A percentile compares a stretch with the other conserved stretches of the same genome.
Evolutionary conservation across 2,113 vertebrate genomes (phyloP).

Genomic region (Xenopus tropicalis): DNA sequence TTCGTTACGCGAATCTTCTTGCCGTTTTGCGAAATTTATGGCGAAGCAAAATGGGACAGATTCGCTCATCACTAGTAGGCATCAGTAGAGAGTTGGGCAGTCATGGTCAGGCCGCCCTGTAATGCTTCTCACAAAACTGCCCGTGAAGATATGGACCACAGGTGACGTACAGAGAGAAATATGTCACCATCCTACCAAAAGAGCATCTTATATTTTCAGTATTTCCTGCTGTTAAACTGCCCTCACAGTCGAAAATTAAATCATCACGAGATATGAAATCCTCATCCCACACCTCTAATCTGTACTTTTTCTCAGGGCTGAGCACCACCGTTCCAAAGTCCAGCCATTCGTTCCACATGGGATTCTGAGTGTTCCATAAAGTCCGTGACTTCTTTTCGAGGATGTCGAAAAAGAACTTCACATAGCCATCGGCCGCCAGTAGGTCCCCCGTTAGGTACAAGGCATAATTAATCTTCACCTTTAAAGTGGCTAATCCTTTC

Average conservation of each 20-base stretch:
- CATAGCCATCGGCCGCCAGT: slow-evolving; percentile 65
- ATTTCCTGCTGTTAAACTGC: too few species aligned
- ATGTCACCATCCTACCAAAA: too few species aligned
- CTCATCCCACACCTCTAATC: slow-evolving; percentile 77
- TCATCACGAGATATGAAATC: slow-evolving; percentile 67
- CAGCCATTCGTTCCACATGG: slow-evolving; percentile 56
- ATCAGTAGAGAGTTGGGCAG: too few species aligned
- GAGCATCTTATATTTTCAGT: too few species aligned
- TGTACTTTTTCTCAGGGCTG: slow-evolving; percentile 20
- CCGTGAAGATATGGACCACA: too few species aligned
- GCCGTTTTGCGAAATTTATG: too few species aligned
- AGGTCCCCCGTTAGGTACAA: slow-evolving; percentile 65
- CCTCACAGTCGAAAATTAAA: slow-evolving; percentile 56
- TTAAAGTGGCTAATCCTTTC: slow-evolving; percentile 63
- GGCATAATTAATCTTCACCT: slow-evolving; percentile 56
- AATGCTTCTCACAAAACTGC: too few species aligned
- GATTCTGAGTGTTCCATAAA: slow-evolving; percentile 66
- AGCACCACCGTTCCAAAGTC: slow-evolving; percentile 59
- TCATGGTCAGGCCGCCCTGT: too few species aligned
- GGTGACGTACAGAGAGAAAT: too few species aligned
- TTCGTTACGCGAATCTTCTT: too few species aligned
- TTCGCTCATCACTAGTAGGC: too few species aligned
- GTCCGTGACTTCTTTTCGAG: slow-evolving; percentile 42
- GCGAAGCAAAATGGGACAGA: too few species aligned
- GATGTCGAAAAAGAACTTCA: slow-evolving; percentile 61